Evolutionary conservation across 92 coral and sea anemone species (phyloP).

Genomic region (Desmophyllum pertusum): DNA sequence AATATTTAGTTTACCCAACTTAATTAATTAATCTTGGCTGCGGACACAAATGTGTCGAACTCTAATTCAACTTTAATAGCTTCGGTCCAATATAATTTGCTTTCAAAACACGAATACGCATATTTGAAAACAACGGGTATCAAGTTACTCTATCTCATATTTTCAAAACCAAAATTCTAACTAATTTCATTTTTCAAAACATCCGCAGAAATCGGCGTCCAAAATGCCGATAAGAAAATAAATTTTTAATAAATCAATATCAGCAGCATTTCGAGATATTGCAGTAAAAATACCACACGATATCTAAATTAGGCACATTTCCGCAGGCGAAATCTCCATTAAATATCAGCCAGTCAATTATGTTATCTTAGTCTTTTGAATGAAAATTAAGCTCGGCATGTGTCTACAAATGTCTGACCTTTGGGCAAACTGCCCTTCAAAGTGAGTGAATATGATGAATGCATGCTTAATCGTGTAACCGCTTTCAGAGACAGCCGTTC

Average conservation of each 20-base stretch:
- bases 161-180: neutral
- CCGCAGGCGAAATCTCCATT: neutral
- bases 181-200: neutral
- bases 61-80: neutral
- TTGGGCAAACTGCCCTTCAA: neutral
- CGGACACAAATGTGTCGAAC: neutral
- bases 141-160: neutral
- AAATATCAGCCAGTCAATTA: constrained; percentile 3
- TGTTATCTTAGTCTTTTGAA: constrained; percentile 22
- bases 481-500: constrained; percentile 5
- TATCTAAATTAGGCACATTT: constrained; percentile 18
- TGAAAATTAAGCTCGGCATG: constrained; percentile 1
- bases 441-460: neutral
- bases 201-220: neutral
- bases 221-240: neutral
- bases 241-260: neutral
- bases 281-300: constrained; percentile 1
- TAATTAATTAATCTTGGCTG: neutral
- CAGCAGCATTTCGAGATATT: neutral
- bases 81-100: neutral
- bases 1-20: neutral
- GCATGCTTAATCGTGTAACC: constrained; percentile 4
- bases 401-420: constrained; percentile 1
- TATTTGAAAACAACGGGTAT: neutral
- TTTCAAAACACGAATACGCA: neutral